A percentile compares a stretch with the other conserved stretches of the same genome.
phyloP scores from a whole-genome alignment of 2,113 vertebrate species.

The Benitochromis conjunctus region DNA sequence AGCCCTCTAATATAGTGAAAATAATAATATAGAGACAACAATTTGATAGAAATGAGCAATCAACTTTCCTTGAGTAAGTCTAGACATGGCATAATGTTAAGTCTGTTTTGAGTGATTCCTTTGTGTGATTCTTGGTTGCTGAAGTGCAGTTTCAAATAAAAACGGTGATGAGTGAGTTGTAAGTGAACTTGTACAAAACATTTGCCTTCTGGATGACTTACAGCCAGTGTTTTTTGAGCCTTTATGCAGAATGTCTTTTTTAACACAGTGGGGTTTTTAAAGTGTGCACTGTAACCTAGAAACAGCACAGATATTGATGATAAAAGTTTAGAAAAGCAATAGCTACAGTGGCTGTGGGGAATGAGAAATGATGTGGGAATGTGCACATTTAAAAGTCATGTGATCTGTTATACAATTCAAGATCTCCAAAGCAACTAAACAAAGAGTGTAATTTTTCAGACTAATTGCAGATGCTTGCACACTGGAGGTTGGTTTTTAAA shows the following conservation, averaged over 20 bases:
- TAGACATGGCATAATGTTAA: background rate
- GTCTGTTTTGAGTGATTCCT: background rate
- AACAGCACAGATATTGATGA: background rate
- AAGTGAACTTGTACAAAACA: background rate
- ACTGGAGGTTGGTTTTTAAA: background rate
- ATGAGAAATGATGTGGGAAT: background rate
- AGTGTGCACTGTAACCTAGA: background rate
- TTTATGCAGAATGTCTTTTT: background rate
- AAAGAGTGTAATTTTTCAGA: background rate
- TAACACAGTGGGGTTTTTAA: background rate
- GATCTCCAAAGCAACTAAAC: constrained; percentile 14
- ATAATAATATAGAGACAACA: background rate
- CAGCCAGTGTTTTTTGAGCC: background rate
- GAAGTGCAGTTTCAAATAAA: background rate
- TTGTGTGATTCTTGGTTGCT: background rate
- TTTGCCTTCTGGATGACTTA: background rate
- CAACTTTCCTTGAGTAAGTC: background rate
- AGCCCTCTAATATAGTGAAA: background rate
- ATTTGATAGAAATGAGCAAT: background rate
- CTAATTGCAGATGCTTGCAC: constrained; percentile 14
- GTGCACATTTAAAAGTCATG: background rate
- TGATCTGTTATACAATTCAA: background rate
- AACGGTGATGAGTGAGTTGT: background rate
- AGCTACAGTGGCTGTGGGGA: background rate
- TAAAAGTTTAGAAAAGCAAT: background rate